Evolutionary conservation across 2,888 invertebrate species (phyloP).

Genomic region (Caenorhabditis sp.): DNA sequence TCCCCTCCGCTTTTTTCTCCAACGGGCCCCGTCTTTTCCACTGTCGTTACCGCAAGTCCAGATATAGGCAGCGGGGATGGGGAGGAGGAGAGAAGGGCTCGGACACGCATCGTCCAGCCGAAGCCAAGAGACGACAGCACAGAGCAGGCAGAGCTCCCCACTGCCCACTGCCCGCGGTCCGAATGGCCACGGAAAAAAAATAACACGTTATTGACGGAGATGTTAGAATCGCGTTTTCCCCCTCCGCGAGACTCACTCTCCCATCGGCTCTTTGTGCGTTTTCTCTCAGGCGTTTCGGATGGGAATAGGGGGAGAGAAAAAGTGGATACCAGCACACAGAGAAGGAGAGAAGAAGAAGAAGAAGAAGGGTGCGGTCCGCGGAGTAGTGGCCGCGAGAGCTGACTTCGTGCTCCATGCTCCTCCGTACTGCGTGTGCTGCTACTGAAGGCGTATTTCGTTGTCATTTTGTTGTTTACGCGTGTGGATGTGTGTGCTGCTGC

Average conservation of each 20-base stretch:
- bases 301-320: conserved; percentile 6
- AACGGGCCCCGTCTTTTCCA: not conserved
- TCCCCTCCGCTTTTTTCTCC: not conserved
- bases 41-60: conserved; percentile 21
- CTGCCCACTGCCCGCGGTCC: not conserved
- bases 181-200: conserved; percentile 12
- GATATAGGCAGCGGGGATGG: conserved; percentile 31
- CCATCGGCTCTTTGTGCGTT: conserved; percentile 57
- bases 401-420: conserved; percentile 53
- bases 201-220: conserved; percentile 43
- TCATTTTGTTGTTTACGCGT: conserved; percentile 63
- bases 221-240: conserved; percentile 17
- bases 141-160: not conserved
- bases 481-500: not conserved
- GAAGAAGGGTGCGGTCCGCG: conserved; percentile 19
- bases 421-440: conserved; percentile 16
- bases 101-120: conserved; percentile 30
- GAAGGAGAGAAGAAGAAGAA: conserved; percentile 11
- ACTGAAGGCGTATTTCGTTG: conserved; percentile 62
- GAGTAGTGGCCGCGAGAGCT: conserved; percentile 45
- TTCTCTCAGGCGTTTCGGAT: conserved; percentile 54
- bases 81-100: not conserved
- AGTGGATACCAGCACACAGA: conserved; percentile 4
- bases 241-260: not conserved
- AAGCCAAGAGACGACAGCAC: conserved; percentile 3